Percentiles rank a stretch among this genome's conserved stretches.
phyloP scores from a whole-genome alignment of 2,113 vertebrate species.

The Tachuris rubrigastra region DNA sequence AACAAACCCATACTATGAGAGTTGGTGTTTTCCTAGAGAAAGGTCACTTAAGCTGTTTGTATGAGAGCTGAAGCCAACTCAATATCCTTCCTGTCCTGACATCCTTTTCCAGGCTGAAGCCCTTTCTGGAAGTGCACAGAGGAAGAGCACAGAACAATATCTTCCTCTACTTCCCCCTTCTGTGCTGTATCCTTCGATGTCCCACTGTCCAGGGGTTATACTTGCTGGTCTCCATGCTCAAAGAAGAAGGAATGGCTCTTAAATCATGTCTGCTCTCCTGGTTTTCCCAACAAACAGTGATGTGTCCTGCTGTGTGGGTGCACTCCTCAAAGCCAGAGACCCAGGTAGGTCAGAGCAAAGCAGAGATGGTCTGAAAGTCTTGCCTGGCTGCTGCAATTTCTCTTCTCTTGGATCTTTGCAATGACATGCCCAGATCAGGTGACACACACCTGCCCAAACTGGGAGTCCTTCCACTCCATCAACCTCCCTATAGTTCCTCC shows the following conservation, averaged over 20 bases:
- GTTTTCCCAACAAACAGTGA: not conserved
- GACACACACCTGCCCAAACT: not conserved
- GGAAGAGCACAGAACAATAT: conserved; percentile 18
- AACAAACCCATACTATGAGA: not conserved
- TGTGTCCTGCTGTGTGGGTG: not conserved
- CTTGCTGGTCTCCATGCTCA: not conserved
- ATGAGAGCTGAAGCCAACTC: not conserved
- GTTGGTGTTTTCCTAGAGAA: conserved; percentile 23
- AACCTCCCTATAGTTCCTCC: not conserved
- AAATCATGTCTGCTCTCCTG: not conserved
- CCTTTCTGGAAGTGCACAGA: conserved; percentile 9
- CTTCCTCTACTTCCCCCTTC: not conserved
- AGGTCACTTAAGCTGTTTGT: conserved; percentile 43
- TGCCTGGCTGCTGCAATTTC: not conserved
- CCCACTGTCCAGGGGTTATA: not conserved
- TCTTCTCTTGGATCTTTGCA: not conserved
- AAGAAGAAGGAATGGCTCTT: not conserved
- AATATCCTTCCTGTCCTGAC: conserved; percentile 54
- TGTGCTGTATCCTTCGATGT: not conserved
- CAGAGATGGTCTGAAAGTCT: not conserved
- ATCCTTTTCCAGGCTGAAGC: conserved; percentile 36
- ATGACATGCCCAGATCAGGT: rapidly evolving
- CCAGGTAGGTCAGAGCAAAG: not conserved
- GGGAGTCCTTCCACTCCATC: not conserved
- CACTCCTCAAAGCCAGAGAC: not conserved